Conservation (phyloP, 2,113 vertebrate species). For the Heterotis niloticus region DNA sequence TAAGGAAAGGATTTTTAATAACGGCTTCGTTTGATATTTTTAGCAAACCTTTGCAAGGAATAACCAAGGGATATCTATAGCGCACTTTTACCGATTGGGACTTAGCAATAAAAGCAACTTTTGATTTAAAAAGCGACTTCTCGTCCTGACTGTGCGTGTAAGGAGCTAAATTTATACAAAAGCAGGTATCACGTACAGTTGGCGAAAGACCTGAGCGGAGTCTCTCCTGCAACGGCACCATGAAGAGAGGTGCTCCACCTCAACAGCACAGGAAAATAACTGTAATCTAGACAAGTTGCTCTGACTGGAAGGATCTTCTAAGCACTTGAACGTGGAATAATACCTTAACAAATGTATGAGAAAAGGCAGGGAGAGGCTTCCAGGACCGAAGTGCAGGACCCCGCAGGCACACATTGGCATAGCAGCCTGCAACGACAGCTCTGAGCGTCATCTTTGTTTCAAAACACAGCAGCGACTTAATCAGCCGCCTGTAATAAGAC, state of each 20-base stretch:
- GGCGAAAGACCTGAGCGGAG: background rate
- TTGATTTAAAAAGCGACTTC: no score
- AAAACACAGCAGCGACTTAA: slow-evolving; percentile 61
- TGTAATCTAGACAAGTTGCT: background rate
- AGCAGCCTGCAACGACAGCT: slow-evolving; percentile 52
- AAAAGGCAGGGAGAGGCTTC: background rate
- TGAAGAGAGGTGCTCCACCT: background rate
- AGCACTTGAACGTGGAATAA: background rate
- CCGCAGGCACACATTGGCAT: background rate
- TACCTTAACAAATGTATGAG: background rate
- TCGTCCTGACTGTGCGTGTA: no score
- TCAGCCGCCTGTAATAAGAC: slow-evolving; percentile 63
- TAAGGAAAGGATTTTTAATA: no score
- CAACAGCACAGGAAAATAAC: background rate
- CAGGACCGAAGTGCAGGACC: background rate
- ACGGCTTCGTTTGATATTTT: no score
- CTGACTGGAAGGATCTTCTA: background rate
- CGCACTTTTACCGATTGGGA: no score
- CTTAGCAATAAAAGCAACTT: no score
- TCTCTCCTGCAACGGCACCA: background rate
- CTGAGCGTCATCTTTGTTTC: slow-evolving; percentile 68
- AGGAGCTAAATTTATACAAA: no score
- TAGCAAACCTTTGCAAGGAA: no score
- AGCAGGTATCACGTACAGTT: no score
- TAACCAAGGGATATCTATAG: no score